These are phyloP conservation scores for Enhydra lutris DNA, from an alignment of 2,113 vertebrate species.

Conservation along the genomic window DNA sequence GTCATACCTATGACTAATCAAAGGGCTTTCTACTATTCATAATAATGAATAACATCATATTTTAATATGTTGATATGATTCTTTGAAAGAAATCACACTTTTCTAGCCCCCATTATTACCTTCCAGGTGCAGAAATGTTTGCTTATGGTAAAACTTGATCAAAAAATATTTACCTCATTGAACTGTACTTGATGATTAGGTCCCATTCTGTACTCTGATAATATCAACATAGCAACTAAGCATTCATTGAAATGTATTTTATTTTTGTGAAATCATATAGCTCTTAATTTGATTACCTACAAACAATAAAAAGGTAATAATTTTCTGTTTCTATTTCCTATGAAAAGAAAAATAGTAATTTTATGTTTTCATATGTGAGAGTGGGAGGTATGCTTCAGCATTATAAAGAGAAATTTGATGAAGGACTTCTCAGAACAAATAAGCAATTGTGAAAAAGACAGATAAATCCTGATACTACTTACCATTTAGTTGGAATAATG, in stretches of 20 bases:
- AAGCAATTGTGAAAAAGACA: neutral
- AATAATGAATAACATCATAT: neutral
- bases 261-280: neutral
- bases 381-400: no score
- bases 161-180: neutral
- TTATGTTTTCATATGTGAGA: neutral
- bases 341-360: neutral
- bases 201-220: neutral
- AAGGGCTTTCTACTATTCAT: neutral
- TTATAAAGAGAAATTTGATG: neutral
- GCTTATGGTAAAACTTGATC: neutral
- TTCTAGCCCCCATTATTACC: neutral
- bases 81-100: neutral
- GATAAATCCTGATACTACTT: neutral
- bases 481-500: neutral
- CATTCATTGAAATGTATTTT: neutral
- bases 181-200: neutral
- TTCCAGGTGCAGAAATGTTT: neutral
- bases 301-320: neutral
- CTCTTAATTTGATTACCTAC: neutral
- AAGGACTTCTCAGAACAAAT: neutral
- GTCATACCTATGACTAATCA: neutral
- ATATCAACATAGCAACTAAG: neutral
- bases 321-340: neutral
- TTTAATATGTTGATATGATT: neutral